Evolutionary conservation across 2,113 vertebrate genomes (phyloP).

Genomic region (Cepphus grylle): DNA sequence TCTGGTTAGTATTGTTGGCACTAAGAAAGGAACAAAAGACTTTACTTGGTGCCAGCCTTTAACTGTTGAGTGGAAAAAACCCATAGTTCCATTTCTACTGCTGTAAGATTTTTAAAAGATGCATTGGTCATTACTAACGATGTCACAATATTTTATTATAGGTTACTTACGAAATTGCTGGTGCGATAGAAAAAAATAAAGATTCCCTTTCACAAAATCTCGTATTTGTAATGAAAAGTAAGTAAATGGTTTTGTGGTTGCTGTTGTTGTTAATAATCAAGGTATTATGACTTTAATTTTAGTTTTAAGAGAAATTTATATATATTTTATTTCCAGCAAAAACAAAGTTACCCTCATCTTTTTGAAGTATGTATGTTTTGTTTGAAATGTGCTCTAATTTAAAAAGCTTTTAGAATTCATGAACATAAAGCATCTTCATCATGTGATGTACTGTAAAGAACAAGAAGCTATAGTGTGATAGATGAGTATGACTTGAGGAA

Average conservation of each 20-base stretch:
- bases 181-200: constrained; percentile 89
- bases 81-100: neutral
- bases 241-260: constrained; percentile 63
- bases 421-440: constrained; percentile 13
- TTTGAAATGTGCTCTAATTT: constrained; percentile 28
- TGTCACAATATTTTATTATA: constrained; percentile 65
- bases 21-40: neutral
- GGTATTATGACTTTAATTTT: neutral
- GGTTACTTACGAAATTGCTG: constrained; percentile 90
- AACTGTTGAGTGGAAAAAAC: neutral
- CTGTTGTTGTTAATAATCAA: neutral
- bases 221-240: constrained; percentile 93
- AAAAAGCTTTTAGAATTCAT: constrained; percentile 32
- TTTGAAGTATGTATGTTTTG: neutral
- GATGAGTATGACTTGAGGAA: neutral
- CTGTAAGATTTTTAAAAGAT: neutral
- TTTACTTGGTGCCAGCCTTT: neutral
- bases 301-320: neutral
- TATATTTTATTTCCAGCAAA: neutral
- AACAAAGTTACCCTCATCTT: neutral
- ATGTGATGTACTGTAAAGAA: neutral
- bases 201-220: constrained; percentile 93
- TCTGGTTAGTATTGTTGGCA: neutral
- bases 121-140: constrained; percentile 48
- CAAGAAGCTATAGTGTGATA: neutral